Conservation (phyloP, 1,140 invertebrate genomes). For the Thaumatotibia leucotreta region DNA sequence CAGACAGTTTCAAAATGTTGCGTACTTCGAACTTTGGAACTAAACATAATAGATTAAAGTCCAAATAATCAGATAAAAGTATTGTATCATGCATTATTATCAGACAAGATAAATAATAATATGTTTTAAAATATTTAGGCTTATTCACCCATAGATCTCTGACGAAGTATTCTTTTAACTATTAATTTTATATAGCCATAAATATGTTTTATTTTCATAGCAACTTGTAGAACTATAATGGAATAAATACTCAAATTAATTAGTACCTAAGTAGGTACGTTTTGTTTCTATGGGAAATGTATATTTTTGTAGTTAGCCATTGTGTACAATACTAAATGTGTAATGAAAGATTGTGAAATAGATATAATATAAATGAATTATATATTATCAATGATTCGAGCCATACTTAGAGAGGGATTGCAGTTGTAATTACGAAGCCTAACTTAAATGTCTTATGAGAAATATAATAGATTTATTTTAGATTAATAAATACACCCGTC, state of each 20-base stretch:
- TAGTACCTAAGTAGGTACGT: conserved; percentile 21
- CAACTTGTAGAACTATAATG: conserved; percentile 8
- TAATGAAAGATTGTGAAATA: conserved; percentile 26
- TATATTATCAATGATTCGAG: conserved; percentile 50
- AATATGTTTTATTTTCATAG: conserved; percentile 10
- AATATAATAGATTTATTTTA: conserved; percentile 59
- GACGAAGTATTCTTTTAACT: conserved; percentile 29
- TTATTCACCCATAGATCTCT: conserved; percentile 25
- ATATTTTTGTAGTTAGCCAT: conserved; percentile 30
- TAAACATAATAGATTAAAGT: too few species aligned
- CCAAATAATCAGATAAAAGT: too few species aligned
- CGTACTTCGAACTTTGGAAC: too few species aligned
- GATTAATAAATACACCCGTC: conserved; percentile 57
- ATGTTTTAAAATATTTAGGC: neutral
- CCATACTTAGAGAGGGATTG: conserved; percentile 45
- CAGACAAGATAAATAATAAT: neutral
- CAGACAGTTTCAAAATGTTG: too few species aligned
- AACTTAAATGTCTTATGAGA: conserved; percentile 72
- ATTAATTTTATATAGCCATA: conserved; percentile 20
- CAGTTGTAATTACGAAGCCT: conserved; percentile 51
- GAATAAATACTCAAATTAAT: conserved; percentile 23
- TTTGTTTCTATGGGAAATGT: conserved; percentile 29
- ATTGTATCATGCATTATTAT: too few species aligned
- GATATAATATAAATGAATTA: conserved; percentile 35
- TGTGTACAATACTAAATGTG: conserved; percentile 33